phyloP scores from a whole-genome alignment of 2,797 vertebrate genomes.

The Characodon lateralis region DNA sequence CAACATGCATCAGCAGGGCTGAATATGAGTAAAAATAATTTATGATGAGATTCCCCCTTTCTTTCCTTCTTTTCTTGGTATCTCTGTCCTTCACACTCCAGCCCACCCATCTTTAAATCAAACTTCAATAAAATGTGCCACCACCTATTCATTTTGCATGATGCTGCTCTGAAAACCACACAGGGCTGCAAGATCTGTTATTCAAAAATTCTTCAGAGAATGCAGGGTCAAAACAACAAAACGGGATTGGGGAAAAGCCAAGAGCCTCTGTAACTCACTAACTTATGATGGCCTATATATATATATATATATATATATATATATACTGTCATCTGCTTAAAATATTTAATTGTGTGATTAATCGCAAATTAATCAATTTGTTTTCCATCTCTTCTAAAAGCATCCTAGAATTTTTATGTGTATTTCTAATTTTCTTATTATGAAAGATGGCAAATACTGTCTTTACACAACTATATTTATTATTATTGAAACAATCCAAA shows the following conservation, averaged over 20 bases:
- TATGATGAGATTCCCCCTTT: constrained; percentile 78
- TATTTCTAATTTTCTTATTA: too few species aligned
- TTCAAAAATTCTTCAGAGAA: constrained; percentile 73
- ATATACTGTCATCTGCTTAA: too few species aligned
- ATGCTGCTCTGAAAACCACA: constrained; percentile 77
- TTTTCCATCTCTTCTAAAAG: too few species aligned
- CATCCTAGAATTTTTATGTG: too few species aligned
- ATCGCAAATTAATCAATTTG: too few species aligned
- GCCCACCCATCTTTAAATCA: constrained; percentile 78
- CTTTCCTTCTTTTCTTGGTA: constrained; percentile 54
- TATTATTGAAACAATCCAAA: too few species aligned
- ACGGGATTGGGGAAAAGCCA: constrained; percentile 52
- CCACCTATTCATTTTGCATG: constrained; percentile 85
- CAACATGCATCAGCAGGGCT: constrained; percentile 82
- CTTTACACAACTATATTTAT: too few species aligned
- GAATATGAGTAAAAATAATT: constrained; percentile 86
- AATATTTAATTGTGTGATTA: too few species aligned
- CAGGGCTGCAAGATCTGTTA: constrained; percentile 75
- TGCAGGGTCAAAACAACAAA: constrained; percentile 82
- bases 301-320: too few species aligned
- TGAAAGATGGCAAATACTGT: too few species aligned
- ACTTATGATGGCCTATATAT: constrained; percentile 62
- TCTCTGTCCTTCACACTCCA: constrained; percentile 60
- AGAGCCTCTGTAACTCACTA: constrained; percentile 57
- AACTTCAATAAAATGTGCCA: constrained; percentile 85